phyloP scores from a whole-genome alignment of 2,113 vertebrate genomes.

The Grammomys surdaster region DNA sequence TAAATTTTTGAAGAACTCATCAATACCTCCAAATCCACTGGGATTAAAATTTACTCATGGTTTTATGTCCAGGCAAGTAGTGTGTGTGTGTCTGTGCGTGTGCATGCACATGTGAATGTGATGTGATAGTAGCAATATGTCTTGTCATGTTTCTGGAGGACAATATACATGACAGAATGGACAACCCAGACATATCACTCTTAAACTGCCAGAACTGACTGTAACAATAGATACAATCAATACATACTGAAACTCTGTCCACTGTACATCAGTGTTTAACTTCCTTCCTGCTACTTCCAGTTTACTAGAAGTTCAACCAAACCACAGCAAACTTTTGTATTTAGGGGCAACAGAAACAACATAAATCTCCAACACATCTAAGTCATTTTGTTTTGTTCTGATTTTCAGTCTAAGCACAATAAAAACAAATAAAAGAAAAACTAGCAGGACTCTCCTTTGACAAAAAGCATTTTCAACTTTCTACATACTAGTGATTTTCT shows the following conservation, averaged over 20 bases:
- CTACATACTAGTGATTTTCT: slow-evolving; percentile 52
- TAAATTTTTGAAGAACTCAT: neutral
- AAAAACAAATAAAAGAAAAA: slow-evolving; percentile 12
- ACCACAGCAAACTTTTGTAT: neutral
- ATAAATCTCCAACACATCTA: slow-evolving; percentile 12
- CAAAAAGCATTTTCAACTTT: slow-evolving; percentile 37
- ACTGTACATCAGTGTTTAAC: slow-evolving; percentile 9
- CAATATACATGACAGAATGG: neutral
- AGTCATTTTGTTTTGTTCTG: slow-evolving; percentile 24
- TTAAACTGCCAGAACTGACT: neutral
- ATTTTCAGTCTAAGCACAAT: slow-evolving; percentile 52
- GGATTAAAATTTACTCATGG: neutral
- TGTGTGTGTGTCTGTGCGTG: no score
- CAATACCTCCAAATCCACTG: neutral
- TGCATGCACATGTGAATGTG: no score
- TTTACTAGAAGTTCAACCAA: slow-evolving; percentile 40
- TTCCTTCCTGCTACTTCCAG: neutral
- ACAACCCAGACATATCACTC: neutral
- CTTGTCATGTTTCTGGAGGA: neutral
- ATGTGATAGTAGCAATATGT: no score
- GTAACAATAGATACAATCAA: neutral
- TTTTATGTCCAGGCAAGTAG: neutral
- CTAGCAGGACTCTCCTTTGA: neutral
- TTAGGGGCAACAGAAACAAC: slow-evolving; percentile 23
- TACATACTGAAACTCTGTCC: neutral